A percentile compares a stretch with the other conserved stretches of the same genome.
These are phyloP conservation scores for Babylonia areolata DNA, from an alignment of 1,140 invertebrate species.

Conservation along the genomic window DNA sequence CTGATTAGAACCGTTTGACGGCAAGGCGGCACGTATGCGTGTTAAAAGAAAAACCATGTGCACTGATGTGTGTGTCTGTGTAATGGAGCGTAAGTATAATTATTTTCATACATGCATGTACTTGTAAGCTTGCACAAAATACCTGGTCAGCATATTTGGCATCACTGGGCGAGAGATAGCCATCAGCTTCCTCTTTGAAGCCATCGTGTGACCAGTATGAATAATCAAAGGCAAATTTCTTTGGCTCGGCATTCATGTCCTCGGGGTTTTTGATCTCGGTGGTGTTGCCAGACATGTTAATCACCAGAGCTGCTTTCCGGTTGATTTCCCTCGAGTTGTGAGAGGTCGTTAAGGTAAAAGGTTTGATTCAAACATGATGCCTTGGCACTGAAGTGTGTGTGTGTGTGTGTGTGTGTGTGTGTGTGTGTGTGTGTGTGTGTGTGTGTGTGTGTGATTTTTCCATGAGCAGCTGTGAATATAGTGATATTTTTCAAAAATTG, in stretches of 20 bases:
- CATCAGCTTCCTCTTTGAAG: slow-evolving; percentile 76
- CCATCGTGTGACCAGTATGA: slow-evolving; percentile 83
- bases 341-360: slow-evolving; percentile 41
- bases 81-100: no score
- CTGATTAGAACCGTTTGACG: no score
- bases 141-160: slow-evolving; percentile 73
- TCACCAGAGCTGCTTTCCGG: slow-evolving; percentile 78
- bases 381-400: neutral
- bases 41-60: no score
- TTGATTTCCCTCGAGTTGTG: slow-evolving; percentile 79
- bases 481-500: no score
- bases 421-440: no score
- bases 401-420: neutral
- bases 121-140: neutral
- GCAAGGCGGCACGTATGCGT: no score
- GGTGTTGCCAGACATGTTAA: slow-evolving; percentile 79
- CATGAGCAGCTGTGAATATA: no score
- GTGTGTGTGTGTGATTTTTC: no score
- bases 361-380: no score
- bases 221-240: slow-evolving; percentile 80
- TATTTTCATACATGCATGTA: no score
- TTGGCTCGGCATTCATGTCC: slow-evolving; percentile 74
- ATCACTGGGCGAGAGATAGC: slow-evolving; percentile 75
- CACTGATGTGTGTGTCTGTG: no score
- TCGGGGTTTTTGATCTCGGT: slow-evolving; percentile 79